Evolutionary conservation across 2,888 invertebrate genomes (phyloP), one percentile per base, ranked within the genome.

Genomic region (Perdita meconis): DNA sequence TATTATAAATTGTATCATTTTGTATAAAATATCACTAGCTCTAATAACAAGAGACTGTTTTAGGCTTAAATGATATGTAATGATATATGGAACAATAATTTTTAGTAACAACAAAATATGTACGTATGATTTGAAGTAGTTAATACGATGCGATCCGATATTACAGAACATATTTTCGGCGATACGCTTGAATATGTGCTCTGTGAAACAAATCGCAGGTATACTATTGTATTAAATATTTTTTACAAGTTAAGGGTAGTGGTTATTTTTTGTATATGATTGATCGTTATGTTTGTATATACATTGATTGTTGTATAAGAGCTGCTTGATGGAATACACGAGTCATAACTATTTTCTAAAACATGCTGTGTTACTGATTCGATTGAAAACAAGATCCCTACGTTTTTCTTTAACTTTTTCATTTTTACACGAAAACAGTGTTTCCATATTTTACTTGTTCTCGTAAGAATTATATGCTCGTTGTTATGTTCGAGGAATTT

Each of bases 221-320:
- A 66, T 50, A 64, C 76, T 77, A 82, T 77, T 83, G 66, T 78
- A 80, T 72, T 69, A 82, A 78, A 80, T 70, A 72, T 86, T 89
- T 89, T 89, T 86, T 89, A 89, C 85, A 57, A 72, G 61, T 75
- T 85, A 84, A 83, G 80, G 85, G 84, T 86, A 86, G 85, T 71
- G 79, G 80, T 85, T 84, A 82, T 42, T 76, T 77, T 86, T 89
- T 88, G 88, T 87, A 89, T 85, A 87, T 85, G 83, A 66, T 87
- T 83, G 78, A 83, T 85, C 78, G 80, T 89, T 89, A 87, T 65
- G 89, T 88, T 88, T 89, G 87, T 89, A 88, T 82, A 88, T 89
- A 88, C 78, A 88, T 85, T 79, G 78, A 84, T 88, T 88, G 85
- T 89, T 89, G 84, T 87, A 86, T 77, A 83, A 87, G 71, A 85